Percentiles rank a stretch among this genome's conserved stretches.
Conservation (phyloP, 2,797 vertebrate genomes). For the Rousettus madagascariensis region DNA sequence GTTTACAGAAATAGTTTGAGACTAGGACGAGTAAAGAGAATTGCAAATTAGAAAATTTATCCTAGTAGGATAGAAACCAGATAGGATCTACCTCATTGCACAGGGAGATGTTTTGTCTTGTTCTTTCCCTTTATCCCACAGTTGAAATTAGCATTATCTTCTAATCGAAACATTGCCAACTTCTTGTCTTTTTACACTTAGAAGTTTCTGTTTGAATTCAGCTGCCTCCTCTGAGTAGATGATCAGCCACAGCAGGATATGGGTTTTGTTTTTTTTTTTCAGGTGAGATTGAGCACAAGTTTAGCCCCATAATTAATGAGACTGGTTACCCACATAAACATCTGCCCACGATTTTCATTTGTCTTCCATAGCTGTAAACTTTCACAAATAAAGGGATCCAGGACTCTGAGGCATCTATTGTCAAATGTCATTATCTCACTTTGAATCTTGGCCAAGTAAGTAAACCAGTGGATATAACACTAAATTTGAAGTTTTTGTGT, state of each 20-base stretch:
- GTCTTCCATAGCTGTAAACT: not conserved
- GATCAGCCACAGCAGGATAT: not conserved
- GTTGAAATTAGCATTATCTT: not conserved
- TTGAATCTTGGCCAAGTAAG: not conserved
- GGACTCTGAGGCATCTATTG: not conserved
- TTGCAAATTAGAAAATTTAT: not conserved
- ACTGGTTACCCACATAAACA: not conserved
- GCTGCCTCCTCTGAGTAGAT: not conserved
- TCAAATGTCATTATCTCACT: not conserved
- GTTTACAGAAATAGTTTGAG: not conserved
- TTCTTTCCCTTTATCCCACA: not conserved
- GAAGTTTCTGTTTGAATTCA: conserved; percentile 2
- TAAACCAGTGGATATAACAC: not conserved
- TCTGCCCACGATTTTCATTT: not conserved
- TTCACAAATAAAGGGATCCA: not conserved
- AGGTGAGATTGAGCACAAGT: not conserved
- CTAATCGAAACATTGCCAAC: not conserved
- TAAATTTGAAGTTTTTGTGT: not conserved
- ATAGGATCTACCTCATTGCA: not conserved
- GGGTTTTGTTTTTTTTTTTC: not conserved
- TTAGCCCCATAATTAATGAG: not conserved
- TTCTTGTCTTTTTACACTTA: not conserved
- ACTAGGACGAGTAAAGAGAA: not conserved
- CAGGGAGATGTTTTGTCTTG: not conserved
- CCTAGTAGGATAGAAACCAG: not conserved